Base-by-base conservation (phyloP, 2,797 vertebrate genomes). In the Danio jaintianensis region DNA sequence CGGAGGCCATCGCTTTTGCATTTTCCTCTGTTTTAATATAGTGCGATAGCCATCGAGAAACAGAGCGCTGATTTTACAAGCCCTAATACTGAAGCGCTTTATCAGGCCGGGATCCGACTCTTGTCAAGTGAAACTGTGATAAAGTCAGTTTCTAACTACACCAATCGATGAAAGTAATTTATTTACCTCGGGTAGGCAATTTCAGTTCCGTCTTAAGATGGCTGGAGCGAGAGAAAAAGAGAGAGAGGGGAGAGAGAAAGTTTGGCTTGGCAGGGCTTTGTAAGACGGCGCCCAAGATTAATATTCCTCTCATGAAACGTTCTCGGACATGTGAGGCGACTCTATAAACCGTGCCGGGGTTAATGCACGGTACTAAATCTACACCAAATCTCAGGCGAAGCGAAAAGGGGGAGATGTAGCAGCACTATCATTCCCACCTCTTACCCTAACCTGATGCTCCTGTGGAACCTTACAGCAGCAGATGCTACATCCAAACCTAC, bases 101-200 rank as follows among this genome's bases (percentile, higher is more conserved):
- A 91, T 93, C 92, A 93, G 85, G 83, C 78, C 78, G 85, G 85
- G 91, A 93, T 94, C 89, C 86, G 86, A 92, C 90, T 91, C 92
- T 92, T 89, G 93, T 93, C 92, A 93, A 93, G 91, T 86, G 90
- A 90, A 92, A 92, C 88, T 87, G 90, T 85, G 93, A 94, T 95
- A 94, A 94, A 93, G 93, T 93, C 93, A 91, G 88, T 92, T 90
- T 90, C 89, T 92, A 92, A 93, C 91, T 91, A 89, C 89, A 82
- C 87, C 89, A 91, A 93, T 94, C 93, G 91, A 94, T 94, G 88
- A 87, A 94, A 93, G 92, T 94, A 90, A 93, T 93, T 94, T 92
- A 93, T 93, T 93, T 93, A 94, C 92, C 89, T 91, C 90, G 86
- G 86, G 63, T 61, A 87, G 88, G 91, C 92, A 92, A 91, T 92